Base-by-base conservation (phyloP, 2,888 invertebrate species). In the Andrena flavipes region DNA sequence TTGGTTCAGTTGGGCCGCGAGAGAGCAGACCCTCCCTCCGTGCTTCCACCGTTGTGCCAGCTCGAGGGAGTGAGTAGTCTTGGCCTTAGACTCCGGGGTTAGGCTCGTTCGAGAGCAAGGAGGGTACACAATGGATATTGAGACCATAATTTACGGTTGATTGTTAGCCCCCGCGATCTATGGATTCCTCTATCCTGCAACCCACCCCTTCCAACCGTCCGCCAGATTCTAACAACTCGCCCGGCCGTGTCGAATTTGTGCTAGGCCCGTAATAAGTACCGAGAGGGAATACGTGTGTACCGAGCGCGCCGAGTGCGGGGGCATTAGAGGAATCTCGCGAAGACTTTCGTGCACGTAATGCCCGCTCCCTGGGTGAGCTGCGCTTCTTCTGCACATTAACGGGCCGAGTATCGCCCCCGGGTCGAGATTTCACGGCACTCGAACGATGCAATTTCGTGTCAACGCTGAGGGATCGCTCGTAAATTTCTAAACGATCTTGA, bases 61-160 rank as follows among this genome's bases (percentile, higher is more conserved):
- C 74, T 78, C 49, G 73, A 85, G 88, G 93, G 91, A 62, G 89
- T 93, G 93, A 89, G 93, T 93, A 92, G 92, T 93, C 93, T 94
- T 93, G 92, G 93, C 91, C 92, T 90, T 86, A 92, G 93, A 93
- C 92, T 93, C 92, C 89, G 90, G 91, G 93, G 92, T 91, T 91
- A 92, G 93, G 91, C 91, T 91, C 88, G 88, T 84, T 88, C 84
- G 87, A 88, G 90, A 89, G 90, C 91, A 91, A 91, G 88, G 89
- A 91, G 91, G 91, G 91, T 93, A 93, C 93, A 94, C 94, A 94
- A 94, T 94, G 94, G 94, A 94, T 94, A 94, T 94, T 94, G 94
- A 94, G 92, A 93, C 93, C 93, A 94, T 94, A 94, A 94, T 94
- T 94, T 93, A 94, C 93, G 93, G 93, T 92, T 94, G 94, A 94